Evolutionary conservation across 2,113 vertebrate species (phyloP), one percentile per base, ranked within the genome.

Genomic region (Istiophorus platypterus): DNA sequence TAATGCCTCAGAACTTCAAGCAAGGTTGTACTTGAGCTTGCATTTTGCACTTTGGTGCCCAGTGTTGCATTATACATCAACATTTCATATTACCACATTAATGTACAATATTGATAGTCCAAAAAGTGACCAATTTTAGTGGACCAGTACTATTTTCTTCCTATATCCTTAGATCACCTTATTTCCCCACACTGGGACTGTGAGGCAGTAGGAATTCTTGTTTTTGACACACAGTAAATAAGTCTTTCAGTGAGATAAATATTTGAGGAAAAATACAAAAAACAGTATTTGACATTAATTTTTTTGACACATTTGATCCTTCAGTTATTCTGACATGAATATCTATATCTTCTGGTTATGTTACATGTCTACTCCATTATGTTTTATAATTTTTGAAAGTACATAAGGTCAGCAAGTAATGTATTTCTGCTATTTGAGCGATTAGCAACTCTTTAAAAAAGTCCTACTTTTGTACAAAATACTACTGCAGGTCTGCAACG

Each of bases 1-100:
- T 39, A 41, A 70, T 58, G 27, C 13, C 31, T 61, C 34, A 72
- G 24, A 78, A 62, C 42, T 52, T 27, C 22, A 54, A 45, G 24
- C 3, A 11, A 15, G 12, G 69, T 63, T 47, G 34, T 61, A 34
- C 34, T 68, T 68, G 37, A 62, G 26, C 17, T n/a, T 56, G 47
- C 7, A 39, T 51, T 69, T 26, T 51, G 41, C 11, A 18, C 2
- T 42, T 18, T 52, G 24, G 31, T 66, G 24, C 17, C n/a, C 18
- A n/a, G 41, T 27, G 24, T 26, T 61, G 14, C 31, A 54, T 56
- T 31, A 61, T 31, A 26, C 10, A 61, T 58, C 11, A 70, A 41
- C 22, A 64, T 31, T 39, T 49, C 37, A 75, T 47, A 34, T 63
- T n/a, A 39, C 7, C 12, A 66, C 6, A 59, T 20, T 74, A 51